Conservation (phyloP, 2,888 invertebrate species). For the Gari tellinella region DNA sequence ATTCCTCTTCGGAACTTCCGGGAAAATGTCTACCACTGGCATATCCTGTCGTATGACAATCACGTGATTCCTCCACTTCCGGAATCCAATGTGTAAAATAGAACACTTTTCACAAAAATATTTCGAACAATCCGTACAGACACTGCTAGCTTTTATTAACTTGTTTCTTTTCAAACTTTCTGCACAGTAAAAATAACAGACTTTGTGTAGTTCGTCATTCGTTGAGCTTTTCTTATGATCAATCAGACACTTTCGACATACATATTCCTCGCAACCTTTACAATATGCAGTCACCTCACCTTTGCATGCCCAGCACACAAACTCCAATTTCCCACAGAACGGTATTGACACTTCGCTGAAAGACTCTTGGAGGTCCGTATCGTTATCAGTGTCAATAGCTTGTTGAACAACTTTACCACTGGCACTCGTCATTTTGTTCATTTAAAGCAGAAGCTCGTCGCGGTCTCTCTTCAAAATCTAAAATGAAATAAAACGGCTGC, state of each 20-base stretch:
- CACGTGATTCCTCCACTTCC: slow-evolving; percentile 12
- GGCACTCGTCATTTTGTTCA: no score
- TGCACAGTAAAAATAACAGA: slow-evolving; percentile 8
- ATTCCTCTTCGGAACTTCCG: background rate
- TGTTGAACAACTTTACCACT: no score
- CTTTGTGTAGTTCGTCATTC: slow-evolving; percentile 2
- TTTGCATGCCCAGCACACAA: background rate
- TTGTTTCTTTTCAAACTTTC: slow-evolving; percentile 26
- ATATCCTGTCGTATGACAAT: slow-evolving; percentile 17
- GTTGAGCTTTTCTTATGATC: slow-evolving; percentile 1
- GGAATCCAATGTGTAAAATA: slow-evolving; percentile 16
- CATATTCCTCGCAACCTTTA: slow-evolving; percentile 12
- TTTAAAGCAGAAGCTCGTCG: no score
- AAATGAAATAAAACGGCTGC: no score
- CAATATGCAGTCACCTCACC: slow-evolving; percentile 12
- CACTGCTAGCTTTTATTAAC: slow-evolving; percentile 6
- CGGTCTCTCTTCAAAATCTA: no score
- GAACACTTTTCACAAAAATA: slow-evolving; percentile 22
- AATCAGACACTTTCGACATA: slow-evolving; percentile 20
- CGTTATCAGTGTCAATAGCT: no score
- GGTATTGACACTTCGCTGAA: background rate
- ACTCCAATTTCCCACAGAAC: background rate
- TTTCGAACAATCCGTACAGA: slow-evolving; percentile 13
- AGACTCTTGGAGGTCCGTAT: background rate
- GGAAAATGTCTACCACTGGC: slow-evolving; percentile 7